Evolutionary conservation across 2,888 invertebrate genomes (phyloP).

Genomic region (Parnassius orleans): DNA sequence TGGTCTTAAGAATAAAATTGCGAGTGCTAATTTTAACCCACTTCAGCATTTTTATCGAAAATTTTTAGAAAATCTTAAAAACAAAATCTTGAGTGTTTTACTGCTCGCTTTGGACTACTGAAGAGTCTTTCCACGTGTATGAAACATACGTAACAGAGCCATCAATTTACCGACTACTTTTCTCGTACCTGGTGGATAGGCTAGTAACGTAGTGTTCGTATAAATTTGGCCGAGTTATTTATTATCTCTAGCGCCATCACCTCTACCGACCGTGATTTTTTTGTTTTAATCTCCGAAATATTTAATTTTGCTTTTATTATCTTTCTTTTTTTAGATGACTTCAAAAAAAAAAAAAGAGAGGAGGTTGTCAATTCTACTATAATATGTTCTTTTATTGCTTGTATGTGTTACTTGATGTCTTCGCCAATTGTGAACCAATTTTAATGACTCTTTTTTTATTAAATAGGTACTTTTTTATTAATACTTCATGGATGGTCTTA

Average conservation of each 20-base stretch:
- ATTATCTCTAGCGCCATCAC: conserved; percentile 1
- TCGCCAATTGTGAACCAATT: no score
- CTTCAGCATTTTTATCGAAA: not conserved
- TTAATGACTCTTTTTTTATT: no score
- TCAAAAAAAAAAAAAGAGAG: no score
- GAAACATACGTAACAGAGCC: not conserved
- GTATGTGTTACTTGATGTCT: no score
- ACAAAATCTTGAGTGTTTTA: not conserved
- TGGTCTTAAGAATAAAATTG: no score
- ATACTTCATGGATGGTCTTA: no score
- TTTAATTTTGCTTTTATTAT: not conserved
- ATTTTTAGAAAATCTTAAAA: not conserved
- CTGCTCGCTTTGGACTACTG: not conserved
- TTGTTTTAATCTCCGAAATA: not conserved
- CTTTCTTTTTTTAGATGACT: not conserved
- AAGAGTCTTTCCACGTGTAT: not conserved
- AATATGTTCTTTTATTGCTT: no score
- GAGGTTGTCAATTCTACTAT: no score
- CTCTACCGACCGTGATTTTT: conserved; percentile 4
- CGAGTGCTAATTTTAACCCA: not conserved
- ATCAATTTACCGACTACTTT: not conserved
- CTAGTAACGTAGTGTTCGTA: not conserved
- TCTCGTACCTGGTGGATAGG: not conserved
- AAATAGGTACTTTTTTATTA: no score
- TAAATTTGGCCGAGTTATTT: not conserved